Evolutionary conservation across 2,113 vertebrate genomes (phyloP).

Genomic region (Regulus satrapa): DNA sequence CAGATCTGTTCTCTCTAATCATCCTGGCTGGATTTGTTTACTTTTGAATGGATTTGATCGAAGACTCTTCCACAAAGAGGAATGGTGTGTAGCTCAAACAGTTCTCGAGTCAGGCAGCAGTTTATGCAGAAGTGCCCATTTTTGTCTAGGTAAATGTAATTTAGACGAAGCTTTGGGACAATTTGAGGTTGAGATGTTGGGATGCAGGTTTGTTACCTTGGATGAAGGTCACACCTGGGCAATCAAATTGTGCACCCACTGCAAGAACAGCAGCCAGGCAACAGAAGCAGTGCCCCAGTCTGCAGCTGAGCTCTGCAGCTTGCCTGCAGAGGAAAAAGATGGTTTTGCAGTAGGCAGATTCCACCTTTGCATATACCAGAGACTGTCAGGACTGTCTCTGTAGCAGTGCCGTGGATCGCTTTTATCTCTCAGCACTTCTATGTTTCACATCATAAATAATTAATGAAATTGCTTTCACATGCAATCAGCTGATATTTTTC

Average conservation of each 20-base stretch:
- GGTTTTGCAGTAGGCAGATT: background rate
- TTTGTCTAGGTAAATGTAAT: background rate
- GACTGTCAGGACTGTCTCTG: accelerated
- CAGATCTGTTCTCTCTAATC: background rate
- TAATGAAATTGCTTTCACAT: background rate
- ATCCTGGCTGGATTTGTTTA: background rate
- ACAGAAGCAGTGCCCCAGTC: background rate
- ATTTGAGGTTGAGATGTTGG: background rate
- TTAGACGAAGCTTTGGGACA: background rate
- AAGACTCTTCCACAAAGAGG: background rate
- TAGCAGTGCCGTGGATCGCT: background rate
- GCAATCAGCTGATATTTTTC: background rate
- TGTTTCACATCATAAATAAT: background rate
- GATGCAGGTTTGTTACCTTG: background rate
- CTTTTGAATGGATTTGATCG: background rate
- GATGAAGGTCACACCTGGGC: background rate
- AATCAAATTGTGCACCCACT: background rate
- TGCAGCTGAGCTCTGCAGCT: background rate
- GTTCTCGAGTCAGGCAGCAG: background rate
- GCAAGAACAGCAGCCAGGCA: background rate
- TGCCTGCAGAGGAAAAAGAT: too few relatives aligned
- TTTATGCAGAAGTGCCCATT: background rate
- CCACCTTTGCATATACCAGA: background rate
- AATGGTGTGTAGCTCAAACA: background rate
- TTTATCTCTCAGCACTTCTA: background rate